phyloP scores from a whole-genome alignment of 2,113 vertebrate species.

The Syngnathoides biaculeatus region DNA sequence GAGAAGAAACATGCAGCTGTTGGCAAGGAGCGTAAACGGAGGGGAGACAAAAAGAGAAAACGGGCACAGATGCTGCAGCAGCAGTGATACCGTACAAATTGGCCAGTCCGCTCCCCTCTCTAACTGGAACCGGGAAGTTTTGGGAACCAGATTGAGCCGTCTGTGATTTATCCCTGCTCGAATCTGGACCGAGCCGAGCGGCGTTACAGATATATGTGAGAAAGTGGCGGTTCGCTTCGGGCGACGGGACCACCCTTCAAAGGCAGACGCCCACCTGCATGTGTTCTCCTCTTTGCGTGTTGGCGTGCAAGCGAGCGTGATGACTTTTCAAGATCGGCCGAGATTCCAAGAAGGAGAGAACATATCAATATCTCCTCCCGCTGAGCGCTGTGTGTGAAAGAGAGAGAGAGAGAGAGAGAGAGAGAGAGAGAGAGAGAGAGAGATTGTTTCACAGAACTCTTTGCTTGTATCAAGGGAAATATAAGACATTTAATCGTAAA shows the following conservation, averaged over 20 bases:
- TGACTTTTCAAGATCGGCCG: constrained; percentile 30
- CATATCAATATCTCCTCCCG: constrained; percentile 20
- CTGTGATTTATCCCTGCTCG: constrained; percentile 29
- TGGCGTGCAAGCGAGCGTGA: constrained; percentile 3
- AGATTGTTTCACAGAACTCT: constrained; percentile 50
- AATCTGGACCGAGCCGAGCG: constrained; percentile 16
- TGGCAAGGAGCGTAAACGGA: constrained; percentile 38
- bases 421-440: background rate
- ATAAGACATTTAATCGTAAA: constrained; percentile 53
- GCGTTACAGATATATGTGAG: constrained; percentile 41
- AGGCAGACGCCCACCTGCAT: constrained; percentile 44
- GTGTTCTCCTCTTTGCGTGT: constrained; percentile 15
- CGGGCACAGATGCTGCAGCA: constrained; percentile 10
- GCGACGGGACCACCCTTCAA: constrained; percentile 39
- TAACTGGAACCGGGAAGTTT: constrained; percentile 41
- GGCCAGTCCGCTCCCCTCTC: constrained; percentile 22
- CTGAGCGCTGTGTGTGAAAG: constrained; percentile 8
- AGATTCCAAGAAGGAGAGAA: constrained; percentile 10
- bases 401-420: constrained; percentile 13
- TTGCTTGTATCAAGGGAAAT: constrained; percentile 41
- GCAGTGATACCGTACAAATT: constrained; percentile 40
- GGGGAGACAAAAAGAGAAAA: constrained; percentile 33
- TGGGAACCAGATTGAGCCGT: constrained; percentile 17
- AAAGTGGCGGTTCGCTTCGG: constrained; percentile 42
- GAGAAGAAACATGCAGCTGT: constrained; percentile 70